A percentile compares a stretch with the other conserved stretches of the same genome.
phyloP scores from a whole-genome alignment of 1,140 invertebrate genomes.

The Ganaspis sp. region DNA sequence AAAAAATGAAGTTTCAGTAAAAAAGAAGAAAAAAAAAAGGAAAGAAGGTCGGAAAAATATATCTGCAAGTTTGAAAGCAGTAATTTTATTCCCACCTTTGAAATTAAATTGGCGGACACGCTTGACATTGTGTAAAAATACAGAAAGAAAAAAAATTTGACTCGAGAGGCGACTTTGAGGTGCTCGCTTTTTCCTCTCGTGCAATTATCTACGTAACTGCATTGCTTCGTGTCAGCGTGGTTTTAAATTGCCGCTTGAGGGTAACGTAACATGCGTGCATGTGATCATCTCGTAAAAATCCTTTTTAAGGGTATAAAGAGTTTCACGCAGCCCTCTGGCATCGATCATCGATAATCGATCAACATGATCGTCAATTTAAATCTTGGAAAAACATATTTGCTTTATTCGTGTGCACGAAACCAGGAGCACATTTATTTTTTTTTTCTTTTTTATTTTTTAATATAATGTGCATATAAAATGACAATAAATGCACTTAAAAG shows the following conservation, averaged over 20 bases:
- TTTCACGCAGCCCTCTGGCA: not conserved
- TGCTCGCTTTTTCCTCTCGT: slow-evolving; percentile 12
- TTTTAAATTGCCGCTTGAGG: slow-evolving; percentile 29
- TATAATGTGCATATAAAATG: not conserved
- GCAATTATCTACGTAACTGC: not conserved
- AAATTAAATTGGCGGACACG: not conserved
- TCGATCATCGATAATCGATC: not conserved
- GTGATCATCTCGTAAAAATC: slow-evolving; percentile 17
- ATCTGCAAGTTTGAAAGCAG: not conserved
- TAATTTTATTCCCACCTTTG: not conserved
- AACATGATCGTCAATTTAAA: not conserved
- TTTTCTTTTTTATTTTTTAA: not conserved
- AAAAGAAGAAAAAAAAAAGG: no score
- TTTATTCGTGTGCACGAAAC: not conserved
- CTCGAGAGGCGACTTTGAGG: not conserved
- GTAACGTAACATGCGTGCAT: slow-evolving; percentile 12
- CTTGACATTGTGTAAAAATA: slow-evolving; percentile 29
- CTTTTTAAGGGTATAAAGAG: not conserved
- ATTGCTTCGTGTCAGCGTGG: slow-evolving; percentile 21
- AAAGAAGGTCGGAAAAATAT: no score
- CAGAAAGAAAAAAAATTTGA: not conserved
- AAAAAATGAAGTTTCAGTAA: no score
- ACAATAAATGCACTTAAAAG: not conserved
- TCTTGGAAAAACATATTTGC: not conserved
- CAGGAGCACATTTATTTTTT: not conserved